These are phyloP conservation scores for Tokudaia tokunoshimensis DNA, from an alignment of 2,797 vertebrate genomes.

Conservation along the genomic window DNA sequence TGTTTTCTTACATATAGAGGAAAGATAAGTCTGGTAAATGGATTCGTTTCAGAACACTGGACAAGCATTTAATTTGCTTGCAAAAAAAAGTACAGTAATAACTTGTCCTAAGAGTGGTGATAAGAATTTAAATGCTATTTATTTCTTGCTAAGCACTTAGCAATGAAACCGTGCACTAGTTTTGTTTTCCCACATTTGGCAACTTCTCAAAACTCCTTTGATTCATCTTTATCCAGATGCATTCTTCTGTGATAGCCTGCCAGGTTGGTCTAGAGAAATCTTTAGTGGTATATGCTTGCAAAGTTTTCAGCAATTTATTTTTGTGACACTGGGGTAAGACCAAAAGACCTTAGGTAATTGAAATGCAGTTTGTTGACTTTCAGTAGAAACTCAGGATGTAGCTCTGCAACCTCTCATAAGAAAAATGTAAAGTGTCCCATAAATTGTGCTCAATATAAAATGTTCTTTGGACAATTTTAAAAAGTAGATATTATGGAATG, in stretches of 20 bases:
- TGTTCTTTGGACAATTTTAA: slow-evolving; percentile 72
- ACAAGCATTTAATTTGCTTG: background rate
- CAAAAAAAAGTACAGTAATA: background rate
- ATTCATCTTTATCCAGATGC: slow-evolving; percentile 62
- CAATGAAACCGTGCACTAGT: background rate
- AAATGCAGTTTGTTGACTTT: slow-evolving; percentile 71
- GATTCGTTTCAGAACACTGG: background rate
- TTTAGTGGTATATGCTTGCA: slow-evolving; percentile 45
- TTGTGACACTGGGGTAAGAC: slow-evolving; percentile 48
- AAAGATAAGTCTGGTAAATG: background rate
- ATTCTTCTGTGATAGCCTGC: slow-evolving; percentile 35
- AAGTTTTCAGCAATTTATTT: slow-evolving; percentile 72
- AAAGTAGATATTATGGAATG: slow-evolving; percentile 72
- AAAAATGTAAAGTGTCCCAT: slow-evolving; percentile 71
- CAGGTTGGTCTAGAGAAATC: slow-evolving; percentile 52
- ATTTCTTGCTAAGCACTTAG: background rate
- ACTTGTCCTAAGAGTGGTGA: background rate
- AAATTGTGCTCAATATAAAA: slow-evolving; percentile 69
- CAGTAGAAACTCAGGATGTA: slow-evolving; percentile 36
- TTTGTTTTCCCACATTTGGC: background rate
- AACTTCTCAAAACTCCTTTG: slow-evolving; percentile 52
- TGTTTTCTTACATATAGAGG: background rate
- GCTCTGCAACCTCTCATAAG: slow-evolving; percentile 56
- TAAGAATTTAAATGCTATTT: background rate
- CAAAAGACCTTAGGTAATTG: slow-evolving; percentile 58